Conservation (phyloP, 2,113 vertebrate genomes). For the Catharus bicknelli region DNA sequence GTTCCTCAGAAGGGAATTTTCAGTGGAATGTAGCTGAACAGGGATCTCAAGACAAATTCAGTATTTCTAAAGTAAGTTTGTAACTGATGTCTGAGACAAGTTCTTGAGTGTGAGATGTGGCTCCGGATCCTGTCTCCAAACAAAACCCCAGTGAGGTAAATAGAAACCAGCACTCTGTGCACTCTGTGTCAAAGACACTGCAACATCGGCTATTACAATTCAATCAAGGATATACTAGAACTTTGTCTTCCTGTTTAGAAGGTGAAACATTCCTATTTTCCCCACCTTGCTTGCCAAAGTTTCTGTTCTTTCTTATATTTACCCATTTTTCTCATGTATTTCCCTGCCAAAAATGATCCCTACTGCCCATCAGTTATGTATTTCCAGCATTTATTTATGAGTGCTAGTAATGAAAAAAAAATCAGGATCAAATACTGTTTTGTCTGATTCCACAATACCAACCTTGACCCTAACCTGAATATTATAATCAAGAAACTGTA, state of each 20-base stretch:
- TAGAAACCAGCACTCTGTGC: neutral
- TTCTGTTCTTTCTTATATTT: neutral
- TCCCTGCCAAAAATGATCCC: neutral
- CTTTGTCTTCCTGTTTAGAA: neutral
- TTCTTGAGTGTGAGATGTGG: neutral
- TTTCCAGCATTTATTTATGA: neutral
- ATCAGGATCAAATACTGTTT: neutral
- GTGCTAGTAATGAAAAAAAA: neutral
- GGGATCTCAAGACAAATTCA: neutral
- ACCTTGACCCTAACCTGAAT: neutral
- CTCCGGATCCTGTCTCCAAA: neutral
- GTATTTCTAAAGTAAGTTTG: neutral
- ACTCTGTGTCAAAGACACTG: neutral
- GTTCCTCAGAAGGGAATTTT: neutral
- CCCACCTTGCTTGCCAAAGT: neutral
- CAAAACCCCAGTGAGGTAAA: neutral
- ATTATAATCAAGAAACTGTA: neutral
- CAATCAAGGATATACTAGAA: neutral
- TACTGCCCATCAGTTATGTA: neutral
- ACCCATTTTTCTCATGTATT: neutral
- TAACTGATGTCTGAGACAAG: neutral
- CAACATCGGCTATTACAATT: neutral
- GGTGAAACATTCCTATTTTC: fast-evolving
- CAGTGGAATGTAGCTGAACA: neutral
- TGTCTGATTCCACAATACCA: neutral